Conservation (phyloP, 2,113 vertebrate genomes). For the Rana temporaria region DNA sequence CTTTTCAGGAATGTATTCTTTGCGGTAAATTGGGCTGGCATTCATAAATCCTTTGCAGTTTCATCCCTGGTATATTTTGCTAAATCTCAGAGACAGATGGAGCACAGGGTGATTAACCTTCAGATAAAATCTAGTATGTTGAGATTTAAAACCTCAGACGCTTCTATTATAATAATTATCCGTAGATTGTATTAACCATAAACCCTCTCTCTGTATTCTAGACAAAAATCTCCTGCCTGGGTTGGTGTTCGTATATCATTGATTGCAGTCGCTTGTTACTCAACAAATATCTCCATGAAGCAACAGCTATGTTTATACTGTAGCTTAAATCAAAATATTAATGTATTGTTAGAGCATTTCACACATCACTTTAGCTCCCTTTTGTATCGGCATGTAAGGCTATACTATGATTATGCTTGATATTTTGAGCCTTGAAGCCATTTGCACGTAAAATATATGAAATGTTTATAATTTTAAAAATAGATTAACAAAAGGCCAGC, state of each 20-base stretch:
- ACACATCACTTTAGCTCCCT: not conserved
- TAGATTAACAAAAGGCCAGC: no score
- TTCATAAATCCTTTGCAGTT: constrained; percentile 46
- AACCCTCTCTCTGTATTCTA: constrained; percentile 1
- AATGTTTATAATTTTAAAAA: not conserved
- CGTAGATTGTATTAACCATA: constrained; percentile 34
- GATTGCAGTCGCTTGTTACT: not conserved
- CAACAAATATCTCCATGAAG: constrained; percentile 2
- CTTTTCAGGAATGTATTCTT: constrained; percentile 33
- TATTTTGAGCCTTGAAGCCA: not conserved
- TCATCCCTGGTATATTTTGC: constrained; percentile 45
- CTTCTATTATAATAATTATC: constrained; percentile 43
- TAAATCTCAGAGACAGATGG: constrained; percentile 45
- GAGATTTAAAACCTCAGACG: constrained; percentile 44
- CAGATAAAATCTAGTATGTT: constrained; percentile 44
- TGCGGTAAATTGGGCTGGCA: constrained; percentile 35
- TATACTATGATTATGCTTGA: not conserved
- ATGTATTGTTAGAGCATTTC: constrained; percentile 17
- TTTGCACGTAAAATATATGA: not conserved
- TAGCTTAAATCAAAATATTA: not conserved
- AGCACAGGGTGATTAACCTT: constrained; percentile 44
- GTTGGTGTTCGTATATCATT: not conserved
- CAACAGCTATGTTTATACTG: not conserved
- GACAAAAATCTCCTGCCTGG: constrained; percentile 10
- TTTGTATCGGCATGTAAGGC: not conserved